Evolutionary conservation across 2,888 invertebrate species (phyloP).

Genomic region (Polyommatus icarus): DNA sequence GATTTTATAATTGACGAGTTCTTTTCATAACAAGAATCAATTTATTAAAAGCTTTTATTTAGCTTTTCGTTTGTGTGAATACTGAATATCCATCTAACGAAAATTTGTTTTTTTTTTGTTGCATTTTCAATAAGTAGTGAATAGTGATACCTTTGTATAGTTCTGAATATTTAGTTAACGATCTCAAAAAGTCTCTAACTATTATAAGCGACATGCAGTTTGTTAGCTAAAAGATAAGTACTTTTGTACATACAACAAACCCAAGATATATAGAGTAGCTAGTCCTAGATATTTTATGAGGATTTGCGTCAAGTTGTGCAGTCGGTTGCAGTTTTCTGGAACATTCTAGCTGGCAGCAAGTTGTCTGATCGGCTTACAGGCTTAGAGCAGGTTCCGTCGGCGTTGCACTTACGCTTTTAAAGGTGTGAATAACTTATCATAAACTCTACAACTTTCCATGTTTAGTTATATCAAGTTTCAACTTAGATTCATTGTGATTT

Average conservation of each 20-base stretch:
- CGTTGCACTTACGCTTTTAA: slow-evolving; percentile 1
- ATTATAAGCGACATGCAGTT: too few relatives aligned
- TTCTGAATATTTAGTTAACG: too few relatives aligned
- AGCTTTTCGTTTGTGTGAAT: not conserved
- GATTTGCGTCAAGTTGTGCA: not conserved
- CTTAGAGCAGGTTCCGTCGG: slow-evolving; percentile 16
- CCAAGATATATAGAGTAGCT: not conserved
- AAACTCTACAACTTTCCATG: not conserved
- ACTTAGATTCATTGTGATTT: not conserved
- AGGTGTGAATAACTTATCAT: slow-evolving; percentile 26
- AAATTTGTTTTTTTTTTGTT: too few relatives aligned
- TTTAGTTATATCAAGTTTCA: not conserved
- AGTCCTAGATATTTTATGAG: not conserved
- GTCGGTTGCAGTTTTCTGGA: slow-evolving; percentile 8
- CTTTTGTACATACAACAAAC: not conserved
- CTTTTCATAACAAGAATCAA: not conserved
- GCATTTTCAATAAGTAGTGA: too few relatives aligned
- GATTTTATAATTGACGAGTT: not conserved
- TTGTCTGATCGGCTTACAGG: slow-evolving; percentile 28
- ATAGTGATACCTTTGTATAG: too few relatives aligned
- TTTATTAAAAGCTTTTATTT: not conserved
- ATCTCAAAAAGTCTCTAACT: too few relatives aligned
- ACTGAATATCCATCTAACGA: too few relatives aligned
- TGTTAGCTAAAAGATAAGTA: too few relatives aligned
- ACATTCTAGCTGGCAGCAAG: slow-evolving; percentile 1